These are phyloP conservation scores for Echiichthys vipera DNA, from an alignment of 2,797 vertebrate species.

Conservation along the genomic window DNA sequence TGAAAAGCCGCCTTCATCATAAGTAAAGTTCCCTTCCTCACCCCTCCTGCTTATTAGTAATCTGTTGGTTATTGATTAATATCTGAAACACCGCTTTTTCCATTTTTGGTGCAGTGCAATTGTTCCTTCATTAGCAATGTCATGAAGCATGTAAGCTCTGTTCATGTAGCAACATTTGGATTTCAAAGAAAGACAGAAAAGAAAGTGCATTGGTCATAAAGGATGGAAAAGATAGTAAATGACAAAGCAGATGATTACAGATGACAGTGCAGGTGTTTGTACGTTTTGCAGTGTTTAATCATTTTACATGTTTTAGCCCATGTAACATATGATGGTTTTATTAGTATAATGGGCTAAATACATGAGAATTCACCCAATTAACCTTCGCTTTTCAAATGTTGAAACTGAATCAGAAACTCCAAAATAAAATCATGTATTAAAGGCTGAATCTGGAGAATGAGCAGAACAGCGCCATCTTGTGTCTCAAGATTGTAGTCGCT, in stretches of 20 bases:
- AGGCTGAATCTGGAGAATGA: too few relatives aligned
- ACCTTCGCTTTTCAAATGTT: not conserved
- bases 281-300: constrained; percentile 26
- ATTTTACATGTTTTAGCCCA: not conserved
- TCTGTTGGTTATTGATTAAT: too few relatives aligned
- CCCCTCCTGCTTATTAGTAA: not conserved
- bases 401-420: constrained; percentile 13
- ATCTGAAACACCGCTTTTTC: too few relatives aligned
- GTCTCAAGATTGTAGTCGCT: too few relatives aligned
- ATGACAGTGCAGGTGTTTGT: constrained; percentile 57
- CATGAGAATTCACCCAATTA: constrained; percentile 12
- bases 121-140: not conserved
- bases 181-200: not conserved
- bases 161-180: constrained; percentile 14
- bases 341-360: not conserved
- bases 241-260: constrained; percentile 27
- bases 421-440: constrained; percentile 8
- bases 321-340: not conserved
- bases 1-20: too few relatives aligned
- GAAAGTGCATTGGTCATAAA: constrained; percentile 40
- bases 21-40: too few relatives aligned
- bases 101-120: not conserved
- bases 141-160: not conserved
- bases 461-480: too few relatives aligned
- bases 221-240: constrained; percentile 10